These are phyloP conservation scores for Zeuzera pyrina DNA, from an alignment of 2,888 invertebrate species.

Conservation along the genomic window DNA sequence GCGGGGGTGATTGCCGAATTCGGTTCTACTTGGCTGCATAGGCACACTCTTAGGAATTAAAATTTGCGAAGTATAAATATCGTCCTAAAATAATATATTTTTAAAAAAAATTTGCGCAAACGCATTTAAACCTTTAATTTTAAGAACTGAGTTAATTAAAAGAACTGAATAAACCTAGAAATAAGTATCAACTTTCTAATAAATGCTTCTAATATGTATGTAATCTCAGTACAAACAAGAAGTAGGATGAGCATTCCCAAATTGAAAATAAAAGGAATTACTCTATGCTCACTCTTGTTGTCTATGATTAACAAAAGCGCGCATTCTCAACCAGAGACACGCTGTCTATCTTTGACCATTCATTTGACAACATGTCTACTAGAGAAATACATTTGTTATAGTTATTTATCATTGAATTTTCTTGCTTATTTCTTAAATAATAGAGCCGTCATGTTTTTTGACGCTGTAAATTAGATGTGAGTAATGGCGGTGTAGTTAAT, in stretches of 20 bases:
- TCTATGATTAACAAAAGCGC: conserved; percentile 40
- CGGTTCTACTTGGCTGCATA: too few relatives aligned
- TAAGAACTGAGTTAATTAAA: too few relatives aligned
- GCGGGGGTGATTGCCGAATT: too few relatives aligned
- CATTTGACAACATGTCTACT: conserved; percentile 23
- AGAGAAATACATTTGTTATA: conserved; percentile 25
- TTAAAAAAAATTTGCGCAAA: too few relatives aligned
- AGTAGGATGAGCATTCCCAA: conserved; percentile 32
- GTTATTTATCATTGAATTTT: conserved; percentile 37
- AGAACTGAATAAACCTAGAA: too few relatives aligned
- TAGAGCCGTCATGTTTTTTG: conserved; percentile 9
- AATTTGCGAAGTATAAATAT: too few relatives aligned
- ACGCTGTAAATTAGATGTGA: conserved; percentile 33
- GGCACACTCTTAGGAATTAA: too few relatives aligned
- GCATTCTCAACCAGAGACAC: conserved; percentile 30
- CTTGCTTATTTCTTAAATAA: conserved; percentile 10
- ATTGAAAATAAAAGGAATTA: conserved; percentile 26
- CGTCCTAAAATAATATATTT: too few relatives aligned
- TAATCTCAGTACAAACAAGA: too few relatives aligned
- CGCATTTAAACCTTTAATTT: too few relatives aligned
- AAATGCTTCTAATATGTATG: too few relatives aligned
- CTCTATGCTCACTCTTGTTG: conserved; percentile 24
- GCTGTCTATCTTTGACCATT: conserved; percentile 41
- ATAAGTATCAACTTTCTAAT: too few relatives aligned
- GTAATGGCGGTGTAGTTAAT: conserved; percentile 32